Conservation (phyloP, 2,888 invertebrate genomes). For the Lochmaea crataegi region DNA sequence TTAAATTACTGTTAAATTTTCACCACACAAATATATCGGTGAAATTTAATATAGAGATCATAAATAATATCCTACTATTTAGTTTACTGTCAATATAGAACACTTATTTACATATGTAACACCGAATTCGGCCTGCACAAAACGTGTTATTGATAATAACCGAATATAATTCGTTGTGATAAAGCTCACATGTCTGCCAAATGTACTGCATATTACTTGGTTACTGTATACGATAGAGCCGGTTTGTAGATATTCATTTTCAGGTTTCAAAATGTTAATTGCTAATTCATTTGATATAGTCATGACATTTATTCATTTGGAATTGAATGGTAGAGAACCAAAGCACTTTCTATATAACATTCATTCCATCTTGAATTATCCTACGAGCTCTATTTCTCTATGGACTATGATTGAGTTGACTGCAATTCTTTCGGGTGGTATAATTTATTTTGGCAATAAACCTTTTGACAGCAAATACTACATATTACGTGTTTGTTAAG, state of each 20-base stretch:
- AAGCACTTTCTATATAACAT: too few relatives aligned
- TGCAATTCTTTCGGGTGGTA: too few relatives aligned
- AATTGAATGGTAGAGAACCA: too few relatives aligned
- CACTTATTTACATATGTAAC: conserved; percentile 39
- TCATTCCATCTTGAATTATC: too few relatives aligned
- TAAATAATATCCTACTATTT: conserved; percentile 21
- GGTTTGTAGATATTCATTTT: conserved; percentile 12
- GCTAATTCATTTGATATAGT: not conserved
- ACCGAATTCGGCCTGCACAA: conserved; percentile 25
- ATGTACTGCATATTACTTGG: conserved; percentile 10
- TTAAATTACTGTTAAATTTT: not conserved
- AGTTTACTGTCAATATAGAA: conserved; percentile 14
- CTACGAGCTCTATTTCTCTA: too few relatives aligned
- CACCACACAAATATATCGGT: not conserved
- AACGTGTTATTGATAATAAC: conserved; percentile 37
- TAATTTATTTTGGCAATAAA: too few relatives aligned
- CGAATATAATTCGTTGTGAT: conserved; percentile 24
- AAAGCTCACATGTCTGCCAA: not conserved
- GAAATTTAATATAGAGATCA: conserved; percentile 3
- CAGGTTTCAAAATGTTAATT: not conserved
- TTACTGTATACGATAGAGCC: not conserved
- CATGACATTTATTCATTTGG: too few relatives aligned
- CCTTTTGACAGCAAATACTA: too few relatives aligned
- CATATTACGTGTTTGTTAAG: too few relatives aligned
- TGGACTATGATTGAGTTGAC: too few relatives aligned